Percentiles rank a stretch among this genome's conserved stretches.
phyloP scores from a whole-genome alignment of 2,797 vertebrate genomes.

The Leuciscus waleckii region DNA sequence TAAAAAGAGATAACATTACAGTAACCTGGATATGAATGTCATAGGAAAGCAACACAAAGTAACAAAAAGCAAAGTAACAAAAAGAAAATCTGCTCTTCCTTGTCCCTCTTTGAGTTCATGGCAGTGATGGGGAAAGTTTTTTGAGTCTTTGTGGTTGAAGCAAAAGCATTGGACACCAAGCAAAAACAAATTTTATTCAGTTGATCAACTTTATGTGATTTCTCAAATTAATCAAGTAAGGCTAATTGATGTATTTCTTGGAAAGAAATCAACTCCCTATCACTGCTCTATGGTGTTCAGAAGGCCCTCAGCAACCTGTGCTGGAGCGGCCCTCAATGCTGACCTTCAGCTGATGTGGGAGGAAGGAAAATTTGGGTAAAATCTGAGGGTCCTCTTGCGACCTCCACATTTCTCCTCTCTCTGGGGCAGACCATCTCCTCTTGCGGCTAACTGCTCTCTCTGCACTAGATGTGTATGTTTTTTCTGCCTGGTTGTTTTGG shows the following conservation, averaged over 20 bases:
- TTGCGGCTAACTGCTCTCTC: conserved; percentile 84
- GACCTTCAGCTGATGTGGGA: conserved; percentile 99
- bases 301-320: conserved; percentile 86
- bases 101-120: conserved; percentile 65
- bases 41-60: conserved; percentile 57
- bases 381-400: conserved; percentile 87
- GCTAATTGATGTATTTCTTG: conserved; percentile 32
- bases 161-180: conserved; percentile 45
- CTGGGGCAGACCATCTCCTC: conserved; percentile 98
- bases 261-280: conserved; percentile 6
- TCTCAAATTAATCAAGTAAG: conserved; percentile 32
- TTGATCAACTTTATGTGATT: conserved; percentile 9
- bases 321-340: conserved; percentile 98
- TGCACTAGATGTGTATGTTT: conserved; percentile 76
- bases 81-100: conserved; percentile 76
- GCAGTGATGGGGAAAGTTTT: conserved; percentile 47
- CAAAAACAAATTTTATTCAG: conserved; percentile 11
- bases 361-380: conserved; percentile 96
- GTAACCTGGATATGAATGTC: conserved; percentile 87
- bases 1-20: conserved; percentile 94
- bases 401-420: conserved; percentile 92
- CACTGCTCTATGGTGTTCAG: conserved; percentile 66
- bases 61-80: conserved; percentile 65
- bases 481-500: conserved; percentile 77
- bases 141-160: conserved; percentile 63